Evolutionary conservation across 2,888 invertebrate species (phyloP).

Genomic region (Cinara cedri): DNA sequence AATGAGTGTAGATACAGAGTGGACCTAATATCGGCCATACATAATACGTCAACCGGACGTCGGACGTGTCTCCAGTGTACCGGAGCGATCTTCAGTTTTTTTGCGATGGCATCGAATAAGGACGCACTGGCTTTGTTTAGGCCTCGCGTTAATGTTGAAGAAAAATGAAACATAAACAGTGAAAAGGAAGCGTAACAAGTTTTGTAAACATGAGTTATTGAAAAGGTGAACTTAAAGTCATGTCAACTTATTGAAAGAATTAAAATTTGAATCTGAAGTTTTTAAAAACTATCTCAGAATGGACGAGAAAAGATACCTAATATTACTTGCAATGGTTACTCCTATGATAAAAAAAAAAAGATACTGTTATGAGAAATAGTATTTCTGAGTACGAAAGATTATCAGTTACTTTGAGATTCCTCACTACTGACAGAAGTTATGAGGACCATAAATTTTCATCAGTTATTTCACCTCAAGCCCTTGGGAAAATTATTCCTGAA

Average conservation of each 20-base stretch:
- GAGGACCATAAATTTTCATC: constrained; percentile 55
- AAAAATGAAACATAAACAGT: constrained; percentile 22
- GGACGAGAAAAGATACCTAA: constrained; percentile 39
- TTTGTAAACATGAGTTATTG: constrained; percentile 7
- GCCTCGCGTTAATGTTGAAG: constrained; percentile 7
- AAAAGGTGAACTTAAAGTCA: background rate
- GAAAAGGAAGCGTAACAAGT: constrained; percentile 22
- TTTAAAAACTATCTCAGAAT: constrained; percentile 34
- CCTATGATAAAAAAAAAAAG: constrained; percentile 50
- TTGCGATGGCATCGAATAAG: constrained; percentile 13
- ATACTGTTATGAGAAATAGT: constrained; percentile 56
- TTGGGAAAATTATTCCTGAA: constrained; percentile 59
- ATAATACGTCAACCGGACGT: constrained; percentile 3
- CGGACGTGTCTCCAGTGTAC: constrained; percentile 16
- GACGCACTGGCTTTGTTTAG: constrained; percentile 20
- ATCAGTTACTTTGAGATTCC: constrained; percentile 54
- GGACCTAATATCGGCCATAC: no score
- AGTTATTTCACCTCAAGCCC: constrained; percentile 58
- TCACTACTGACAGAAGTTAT: constrained; percentile 56
- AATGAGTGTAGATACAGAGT: no score
- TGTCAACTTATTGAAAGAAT: constrained; percentile 8
- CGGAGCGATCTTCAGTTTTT: constrained; percentile 31
- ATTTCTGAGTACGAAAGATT: constrained; percentile 57
- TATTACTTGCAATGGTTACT: constrained; percentile 34
- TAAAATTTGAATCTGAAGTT: constrained; percentile 8